These are phyloP conservation scores for Acanthurus lineatus DNA, from an alignment of 2,797 vertebrate species.

Conservation along the genomic window DNA sequence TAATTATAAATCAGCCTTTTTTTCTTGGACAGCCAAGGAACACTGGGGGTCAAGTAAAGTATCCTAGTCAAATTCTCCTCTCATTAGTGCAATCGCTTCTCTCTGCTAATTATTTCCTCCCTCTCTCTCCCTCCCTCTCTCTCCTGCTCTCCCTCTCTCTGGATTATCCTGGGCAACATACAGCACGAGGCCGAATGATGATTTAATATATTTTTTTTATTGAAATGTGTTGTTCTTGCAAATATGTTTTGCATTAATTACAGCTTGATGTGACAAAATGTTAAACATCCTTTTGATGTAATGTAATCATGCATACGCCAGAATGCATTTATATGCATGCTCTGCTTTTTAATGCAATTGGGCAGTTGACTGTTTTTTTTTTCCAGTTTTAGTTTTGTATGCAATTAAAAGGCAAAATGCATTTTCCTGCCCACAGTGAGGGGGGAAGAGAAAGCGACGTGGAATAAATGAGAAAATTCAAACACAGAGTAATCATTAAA, in stretches of 20 bases:
- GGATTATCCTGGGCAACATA: conserved; percentile 75
- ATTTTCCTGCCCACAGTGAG: conserved; percentile 69
- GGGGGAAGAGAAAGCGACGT: conserved; percentile 34
- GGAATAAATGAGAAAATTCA: conserved; percentile 78
- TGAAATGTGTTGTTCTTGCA: conserved; percentile 73
- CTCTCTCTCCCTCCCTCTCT: conserved; percentile 47
- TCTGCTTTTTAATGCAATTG: conserved; percentile 66
- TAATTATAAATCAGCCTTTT: conserved; percentile 87
- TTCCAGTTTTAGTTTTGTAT: conserved; percentile 61
- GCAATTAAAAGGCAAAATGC: conserved; percentile 79
- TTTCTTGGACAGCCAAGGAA: conserved; percentile 80
- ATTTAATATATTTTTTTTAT: conserved; percentile 65
- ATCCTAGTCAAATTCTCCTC: conserved; percentile 87
- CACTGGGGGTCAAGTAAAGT: conserved; percentile 87
- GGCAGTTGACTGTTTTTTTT: conserved; percentile 56
- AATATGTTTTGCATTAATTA: conserved; percentile 81
- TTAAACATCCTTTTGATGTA: conserved; percentile 83
- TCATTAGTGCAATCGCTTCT: conserved; percentile 88
- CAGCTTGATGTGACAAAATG: conserved; percentile 76
- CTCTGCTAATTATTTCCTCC: conserved; percentile 88
- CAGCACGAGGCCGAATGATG: conserved; percentile 67
- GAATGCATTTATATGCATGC: conserved; percentile 67
- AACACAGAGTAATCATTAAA: conserved; percentile 73
- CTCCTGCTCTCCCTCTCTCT: conserved; percentile 52
- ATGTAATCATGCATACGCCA: conserved; percentile 70